A percentile compares a stretch with the other conserved stretches of the same genome.
Conservation (phyloP, 2,888 invertebrate genomes). For the Panorpa germanica region DNA sequence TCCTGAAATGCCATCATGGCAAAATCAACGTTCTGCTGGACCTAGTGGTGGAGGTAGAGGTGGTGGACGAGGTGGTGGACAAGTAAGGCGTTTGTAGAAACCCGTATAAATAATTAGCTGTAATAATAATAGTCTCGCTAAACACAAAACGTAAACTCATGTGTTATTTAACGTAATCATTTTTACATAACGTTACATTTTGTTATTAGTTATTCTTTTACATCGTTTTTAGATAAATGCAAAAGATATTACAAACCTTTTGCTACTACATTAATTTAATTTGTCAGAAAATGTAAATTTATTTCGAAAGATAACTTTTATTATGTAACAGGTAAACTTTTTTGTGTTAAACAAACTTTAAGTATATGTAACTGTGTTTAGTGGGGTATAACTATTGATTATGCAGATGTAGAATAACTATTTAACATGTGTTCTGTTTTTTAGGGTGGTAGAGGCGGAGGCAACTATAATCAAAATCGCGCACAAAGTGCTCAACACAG, state of each 20-base stretch:
- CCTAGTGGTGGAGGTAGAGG: conserved; percentile 26
- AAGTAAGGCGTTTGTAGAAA: conserved; percentile 20
- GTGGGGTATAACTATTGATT: conserved; percentile 3
- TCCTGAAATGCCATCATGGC: conserved; percentile 95
- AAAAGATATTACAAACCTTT: too few species aligned
- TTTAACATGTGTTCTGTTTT: conserved; percentile 11
- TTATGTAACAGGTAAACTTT: too few species aligned
- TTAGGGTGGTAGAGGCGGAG: conserved; percentile 6
- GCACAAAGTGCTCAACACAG: conserved; percentile 10
- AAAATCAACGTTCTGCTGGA: conserved; percentile 39
- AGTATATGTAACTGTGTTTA: too few species aligned
- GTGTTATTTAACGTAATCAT: too few species aligned
- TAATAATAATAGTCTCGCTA: conserved; percentile 13
- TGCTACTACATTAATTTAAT: too few species aligned
- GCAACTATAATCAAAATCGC: conserved; percentile 10
- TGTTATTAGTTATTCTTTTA: too few species aligned
- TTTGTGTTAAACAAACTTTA: too few species aligned
- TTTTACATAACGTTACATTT: too few species aligned
- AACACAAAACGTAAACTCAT: conserved; percentile 2
- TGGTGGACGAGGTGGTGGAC: conserved; percentile 21
- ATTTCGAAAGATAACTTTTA: too few species aligned
- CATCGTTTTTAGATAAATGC: too few species aligned
- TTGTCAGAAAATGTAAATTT: too few species aligned
- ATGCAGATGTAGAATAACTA: conserved; percentile 10
- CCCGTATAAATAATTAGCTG: conserved; percentile 17